Conservation (phyloP, 2,888 invertebrate species). For the Leistus spinibarbis region DNA sequence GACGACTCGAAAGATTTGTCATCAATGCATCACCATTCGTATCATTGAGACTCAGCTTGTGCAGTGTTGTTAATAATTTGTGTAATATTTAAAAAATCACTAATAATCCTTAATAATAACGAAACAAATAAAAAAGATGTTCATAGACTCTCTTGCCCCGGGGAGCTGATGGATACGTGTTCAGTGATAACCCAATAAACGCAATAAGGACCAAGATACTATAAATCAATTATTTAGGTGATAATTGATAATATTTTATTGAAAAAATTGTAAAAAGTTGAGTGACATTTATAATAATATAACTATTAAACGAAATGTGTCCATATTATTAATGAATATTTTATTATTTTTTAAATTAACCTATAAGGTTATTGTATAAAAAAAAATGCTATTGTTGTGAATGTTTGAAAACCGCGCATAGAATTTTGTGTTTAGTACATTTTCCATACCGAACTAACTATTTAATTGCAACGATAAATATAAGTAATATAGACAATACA, state of each 20-base stretch:
- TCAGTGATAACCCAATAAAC: conserved; percentile 52
- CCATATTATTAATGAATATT: conserved; percentile 32
- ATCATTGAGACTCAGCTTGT: conserved; percentile 35
- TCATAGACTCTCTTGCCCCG: not conserved
- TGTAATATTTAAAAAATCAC: conserved; percentile 25
- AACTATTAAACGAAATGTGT: conserved; percentile 30
- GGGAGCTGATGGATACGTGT: conserved; percentile 42
- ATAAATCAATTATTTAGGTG: conserved; percentile 12
- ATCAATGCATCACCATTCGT: conserved; percentile 30
- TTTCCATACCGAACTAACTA: conserved; percentile 29
- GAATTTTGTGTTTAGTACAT: conserved; percentile 35
- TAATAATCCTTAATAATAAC: conserved; percentile 4
- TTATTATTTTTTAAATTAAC: conserved; percentile 33
- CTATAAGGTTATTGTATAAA: conserved; percentile 29
- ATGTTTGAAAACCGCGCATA: conserved; percentile 30
- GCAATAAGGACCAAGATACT: conserved; percentile 53
- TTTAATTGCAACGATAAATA: not conserved
- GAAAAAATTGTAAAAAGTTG: conserved; percentile 10
- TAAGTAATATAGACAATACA: not conserved
- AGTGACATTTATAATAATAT: conserved; percentile 30
- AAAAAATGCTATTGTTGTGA: conserved; percentile 33
- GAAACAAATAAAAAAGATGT: conserved; percentile 9
- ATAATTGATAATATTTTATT: conserved; percentile 24
- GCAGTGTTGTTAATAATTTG: conserved; percentile 39
- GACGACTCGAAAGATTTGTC: conserved; percentile 34